Conservation (phyloP, 2,888 invertebrate genomes). For the Doris montereyensis region DNA sequence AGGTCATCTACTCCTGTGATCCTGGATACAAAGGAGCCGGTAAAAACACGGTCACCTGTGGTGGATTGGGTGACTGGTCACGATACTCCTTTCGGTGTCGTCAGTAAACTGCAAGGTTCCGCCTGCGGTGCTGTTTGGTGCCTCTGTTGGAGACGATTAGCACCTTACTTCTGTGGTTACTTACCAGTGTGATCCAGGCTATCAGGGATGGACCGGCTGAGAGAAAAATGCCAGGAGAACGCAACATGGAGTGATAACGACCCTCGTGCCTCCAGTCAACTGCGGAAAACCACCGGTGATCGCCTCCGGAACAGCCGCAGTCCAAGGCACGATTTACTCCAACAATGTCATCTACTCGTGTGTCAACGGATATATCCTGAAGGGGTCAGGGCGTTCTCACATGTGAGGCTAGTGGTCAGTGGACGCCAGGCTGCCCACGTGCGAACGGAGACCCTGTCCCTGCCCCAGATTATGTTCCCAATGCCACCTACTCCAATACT, state of each 20-base stretch:
- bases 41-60: slow-evolving; percentile 51
- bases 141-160: slow-evolving; percentile 43
- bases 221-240: background rate
- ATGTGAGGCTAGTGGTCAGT: slow-evolving; percentile 50
- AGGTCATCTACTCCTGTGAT: slow-evolving; percentile 65
- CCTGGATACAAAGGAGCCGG: slow-evolving; percentile 66
- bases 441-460: slow-evolving; percentile 54
- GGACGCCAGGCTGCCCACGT: slow-evolving; percentile 51
- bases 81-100: slow-evolving; percentile 57
- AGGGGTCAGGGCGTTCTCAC: slow-evolving; percentile 45
- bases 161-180: slow-evolving; percentile 49
- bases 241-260: background rate
- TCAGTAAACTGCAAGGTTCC: slow-evolving; percentile 73
- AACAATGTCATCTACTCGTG: slow-evolving; percentile 56
- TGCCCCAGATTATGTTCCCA: slow-evolving; percentile 49
- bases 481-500: background rate
- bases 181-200: slow-evolving; percentile 61
- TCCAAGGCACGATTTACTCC: slow-evolving; percentile 53
- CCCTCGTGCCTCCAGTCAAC: slow-evolving; percentile 43
- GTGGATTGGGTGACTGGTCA: slow-evolving; percentile 62
- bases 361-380: slow-evolving; percentile 53
- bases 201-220: slow-evolving; percentile 54
- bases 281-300: slow-evolving; percentile 48
- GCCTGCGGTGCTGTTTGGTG: slow-evolving; percentile 52
- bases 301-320: no score